Conservation (phyloP, 2,888 invertebrate genomes). For the Drosophila barbarae region DNA sequence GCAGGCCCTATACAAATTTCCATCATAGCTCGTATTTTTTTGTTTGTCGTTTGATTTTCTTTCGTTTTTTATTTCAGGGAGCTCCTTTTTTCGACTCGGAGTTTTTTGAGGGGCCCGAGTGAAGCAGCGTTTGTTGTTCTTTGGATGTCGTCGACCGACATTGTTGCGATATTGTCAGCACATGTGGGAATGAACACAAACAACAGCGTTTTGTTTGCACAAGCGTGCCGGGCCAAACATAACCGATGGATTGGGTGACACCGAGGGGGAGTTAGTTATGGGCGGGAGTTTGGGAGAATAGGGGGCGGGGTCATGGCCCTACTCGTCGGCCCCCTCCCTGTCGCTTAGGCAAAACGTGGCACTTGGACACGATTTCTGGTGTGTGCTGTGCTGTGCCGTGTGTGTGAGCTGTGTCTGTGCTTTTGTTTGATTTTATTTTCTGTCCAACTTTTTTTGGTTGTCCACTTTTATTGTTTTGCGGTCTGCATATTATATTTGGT, state of each 20-base stretch:
- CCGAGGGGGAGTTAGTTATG: constrained; percentile 3
- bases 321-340: constrained; percentile 42
- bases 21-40: constrained; percentile 26
- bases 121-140: constrained; percentile 27
- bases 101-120: constrained; percentile 8
- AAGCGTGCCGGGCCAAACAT: constrained; percentile 44
- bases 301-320: constrained; percentile 63
- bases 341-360: constrained; percentile 66
- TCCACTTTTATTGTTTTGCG: constrained; percentile 70
- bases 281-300: constrained; percentile 16
- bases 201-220: constrained; percentile 66
- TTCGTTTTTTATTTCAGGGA: constrained; percentile 6
- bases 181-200: constrained; percentile 61
- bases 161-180: constrained; percentile 72
- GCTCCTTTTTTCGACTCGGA: constrained; percentile 22
- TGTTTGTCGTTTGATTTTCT: constrained; percentile 46
- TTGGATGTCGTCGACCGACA: constrained; percentile 59
- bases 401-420: constrained; percentile 27
- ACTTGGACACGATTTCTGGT: constrained; percentile 65
- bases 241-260: constrained; percentile 2
- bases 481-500: constrained; percentile 70
- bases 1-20: constrained; percentile 41
- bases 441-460: constrained; percentile 29
- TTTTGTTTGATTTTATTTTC: constrained; percentile 27
- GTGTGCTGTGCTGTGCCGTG: constrained; percentile 15